Conservation (phyloP, 2,888 invertebrate species). For the Andrena haemorrhoa region DNA sequence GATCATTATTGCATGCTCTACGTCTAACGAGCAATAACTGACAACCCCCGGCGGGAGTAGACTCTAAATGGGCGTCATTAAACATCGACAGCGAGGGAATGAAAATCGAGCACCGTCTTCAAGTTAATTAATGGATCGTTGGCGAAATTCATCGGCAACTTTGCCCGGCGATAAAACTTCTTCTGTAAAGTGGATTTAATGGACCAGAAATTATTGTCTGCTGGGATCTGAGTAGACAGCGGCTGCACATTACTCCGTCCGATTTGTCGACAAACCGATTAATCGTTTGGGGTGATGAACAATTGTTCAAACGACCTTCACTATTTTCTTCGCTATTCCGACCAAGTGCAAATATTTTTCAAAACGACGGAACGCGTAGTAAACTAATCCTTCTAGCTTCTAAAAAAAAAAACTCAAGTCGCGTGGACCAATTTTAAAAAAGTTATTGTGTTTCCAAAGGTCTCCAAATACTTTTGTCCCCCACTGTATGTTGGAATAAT, state of each 20-base stretch:
- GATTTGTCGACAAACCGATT: slow-evolving; percentile 5
- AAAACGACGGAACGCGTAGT: too few relatives aligned
- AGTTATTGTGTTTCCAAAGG: too few relatives aligned
- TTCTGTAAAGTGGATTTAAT: slow-evolving; percentile 29
- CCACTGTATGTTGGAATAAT: too few relatives aligned
- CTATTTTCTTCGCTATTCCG: too few relatives aligned
- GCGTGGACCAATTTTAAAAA: too few relatives aligned
- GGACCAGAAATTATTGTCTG: slow-evolving; percentile 28
- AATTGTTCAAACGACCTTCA: background rate
- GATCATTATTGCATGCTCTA: slow-evolving; percentile 45
- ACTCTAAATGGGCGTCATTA: slow-evolving; percentile 38
- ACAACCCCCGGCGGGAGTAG: slow-evolving; percentile 4
- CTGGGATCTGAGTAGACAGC: background rate
- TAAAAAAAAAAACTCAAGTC: too few relatives aligned
- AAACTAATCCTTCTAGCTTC: too few relatives aligned
- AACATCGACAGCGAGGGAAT: slow-evolving; percentile 26
- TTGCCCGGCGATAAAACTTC: background rate
- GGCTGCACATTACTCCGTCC: background rate
- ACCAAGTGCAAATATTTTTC: too few relatives aligned
- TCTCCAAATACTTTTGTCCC: too few relatives aligned
- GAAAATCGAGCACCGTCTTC: slow-evolving; percentile 14
- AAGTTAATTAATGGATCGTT: slow-evolving; percentile 41
- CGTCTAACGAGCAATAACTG: slow-evolving; percentile 39
- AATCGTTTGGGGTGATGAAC: background rate
- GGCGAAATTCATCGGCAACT: slow-evolving; percentile 37